Percentiles rank a stretch among this genome's conserved stretches.
Conservation (phyloP, 2,888 invertebrate species). For the Anaspis maculata region DNA sequence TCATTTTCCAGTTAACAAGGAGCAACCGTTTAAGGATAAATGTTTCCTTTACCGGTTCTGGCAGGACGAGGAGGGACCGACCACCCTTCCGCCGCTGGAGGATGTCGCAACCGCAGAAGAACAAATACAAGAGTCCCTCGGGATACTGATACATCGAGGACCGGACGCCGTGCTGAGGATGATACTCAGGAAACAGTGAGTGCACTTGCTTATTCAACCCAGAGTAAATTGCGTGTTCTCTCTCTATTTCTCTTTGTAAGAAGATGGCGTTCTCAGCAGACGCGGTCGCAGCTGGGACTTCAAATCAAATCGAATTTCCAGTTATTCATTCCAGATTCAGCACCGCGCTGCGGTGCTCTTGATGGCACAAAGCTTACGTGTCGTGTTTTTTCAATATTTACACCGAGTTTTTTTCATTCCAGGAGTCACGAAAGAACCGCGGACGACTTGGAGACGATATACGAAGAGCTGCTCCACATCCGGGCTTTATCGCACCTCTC, state of each 20-base stretch:
- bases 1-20: constrained; percentile 54
- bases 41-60: constrained; percentile 75
- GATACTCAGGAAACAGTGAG: constrained; percentile 74
- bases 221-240: too few species aligned
- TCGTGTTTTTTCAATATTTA: too few species aligned
- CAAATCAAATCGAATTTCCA: too few species aligned
- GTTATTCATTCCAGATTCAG: too few species aligned
- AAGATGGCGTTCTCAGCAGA: too few species aligned
- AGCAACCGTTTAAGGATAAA: constrained; percentile 76
- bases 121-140: constrained; percentile 58
- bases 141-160: constrained; percentile 59
- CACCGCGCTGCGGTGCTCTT: too few species aligned
- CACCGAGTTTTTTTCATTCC: constrained; percentile 15
- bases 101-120: constrained; percentile 60
- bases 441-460: constrained; percentile 74
- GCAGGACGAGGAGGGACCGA: constrained; percentile 59
- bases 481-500: constrained; percentile 73
- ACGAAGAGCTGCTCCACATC: constrained; percentile 74
- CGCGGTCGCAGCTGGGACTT: too few species aligned
- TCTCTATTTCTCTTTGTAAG: too few species aligned
- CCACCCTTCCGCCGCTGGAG: constrained; percentile 47
- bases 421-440: constrained; percentile 67
- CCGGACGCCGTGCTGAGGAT: constrained; percentile 73
- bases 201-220: constrained; percentile 19
- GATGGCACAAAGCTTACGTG: too few species aligned